Conservation (phyloP, 2,888 invertebrate species). For the Vanessa cardui region DNA sequence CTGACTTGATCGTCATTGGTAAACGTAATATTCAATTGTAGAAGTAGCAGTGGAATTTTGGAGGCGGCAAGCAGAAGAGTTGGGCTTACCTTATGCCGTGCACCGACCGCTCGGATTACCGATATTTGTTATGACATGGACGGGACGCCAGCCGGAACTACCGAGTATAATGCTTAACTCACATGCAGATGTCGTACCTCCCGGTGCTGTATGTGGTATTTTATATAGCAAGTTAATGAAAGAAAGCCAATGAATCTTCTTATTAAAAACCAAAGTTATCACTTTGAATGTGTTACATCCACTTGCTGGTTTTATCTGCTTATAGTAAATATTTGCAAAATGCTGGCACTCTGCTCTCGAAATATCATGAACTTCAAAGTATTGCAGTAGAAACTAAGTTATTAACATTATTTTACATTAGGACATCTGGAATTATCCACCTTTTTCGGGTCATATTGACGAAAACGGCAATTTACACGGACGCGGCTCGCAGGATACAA, state of each 20-base stretch:
- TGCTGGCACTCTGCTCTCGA: too few relatives aligned
- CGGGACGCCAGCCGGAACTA: slow-evolving; percentile 87
- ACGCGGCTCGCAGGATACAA: slow-evolving; percentile 93
- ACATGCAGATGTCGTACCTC: slow-evolving; percentile 98
- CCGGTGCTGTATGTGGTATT: slow-evolving; percentile 84
- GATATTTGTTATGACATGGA: slow-evolving; percentile 86
- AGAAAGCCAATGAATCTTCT: too few relatives aligned
- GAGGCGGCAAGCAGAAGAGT: slow-evolving; percentile 85
- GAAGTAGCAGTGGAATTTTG: slow-evolving; percentile 88
- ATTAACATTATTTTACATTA: slow-evolving; percentile 53
- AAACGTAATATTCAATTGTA: slow-evolving; percentile 55
- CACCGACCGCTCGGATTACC: slow-evolving; percentile 69
- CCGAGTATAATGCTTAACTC: slow-evolving; percentile 93
- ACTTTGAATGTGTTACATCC: too few relatives aligned
- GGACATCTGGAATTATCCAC: slow-evolving; percentile 93
- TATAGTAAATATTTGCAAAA: too few relatives aligned
- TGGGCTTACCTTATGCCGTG: slow-evolving; percentile 85
- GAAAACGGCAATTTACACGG: slow-evolving; percentile 91
- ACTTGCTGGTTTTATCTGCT: too few relatives aligned
- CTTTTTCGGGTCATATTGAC: slow-evolving; percentile 92
- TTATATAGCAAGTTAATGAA: background rate
- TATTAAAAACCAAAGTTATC: too few relatives aligned
- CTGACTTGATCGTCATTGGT: too few relatives aligned
- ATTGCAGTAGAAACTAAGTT: background rate
- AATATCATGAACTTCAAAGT: too few relatives aligned